phyloP scores from a whole-genome alignment of 1,140 invertebrate species.

The Oreohelix idahoensis region DNA sequence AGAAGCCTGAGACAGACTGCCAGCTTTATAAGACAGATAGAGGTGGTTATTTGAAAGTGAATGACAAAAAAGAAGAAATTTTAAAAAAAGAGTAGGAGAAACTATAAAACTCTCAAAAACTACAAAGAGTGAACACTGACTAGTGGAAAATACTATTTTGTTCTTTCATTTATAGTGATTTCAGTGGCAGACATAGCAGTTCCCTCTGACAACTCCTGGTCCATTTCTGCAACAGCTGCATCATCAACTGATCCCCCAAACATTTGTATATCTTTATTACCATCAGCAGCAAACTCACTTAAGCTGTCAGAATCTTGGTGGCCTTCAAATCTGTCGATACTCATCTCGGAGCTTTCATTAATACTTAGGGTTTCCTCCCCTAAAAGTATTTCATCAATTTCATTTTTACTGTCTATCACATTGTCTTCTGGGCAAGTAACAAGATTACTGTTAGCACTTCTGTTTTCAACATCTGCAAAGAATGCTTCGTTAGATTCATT shows the following conservation, averaged over 20 bases:
- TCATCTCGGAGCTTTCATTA: background rate
- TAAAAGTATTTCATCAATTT: slow-evolving; percentile 22
- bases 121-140: too few relatives aligned
- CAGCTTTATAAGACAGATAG: too few relatives aligned
- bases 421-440: background rate
- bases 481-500: background rate
- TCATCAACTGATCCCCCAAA: background rate
- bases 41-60: too few relatives aligned
- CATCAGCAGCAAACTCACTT: background rate
- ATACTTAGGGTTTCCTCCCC: background rate
- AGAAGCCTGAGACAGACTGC: too few relatives aligned
- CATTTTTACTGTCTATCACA: background rate
- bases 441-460: background rate
- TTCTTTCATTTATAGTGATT: slow-evolving; percentile 5
- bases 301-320: background rate
- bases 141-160: background rate
- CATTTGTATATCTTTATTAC: background rate
- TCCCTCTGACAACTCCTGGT: background rate
- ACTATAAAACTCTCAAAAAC: too few relatives aligned
- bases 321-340: background rate
- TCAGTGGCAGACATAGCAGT: background rate
- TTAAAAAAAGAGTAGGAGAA: too few relatives aligned
- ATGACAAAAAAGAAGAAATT: too few relatives aligned
- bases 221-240: background rate
- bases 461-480: background rate